A percentile compares a stretch with the other conserved stretches of the same genome.
These are phyloP conservation scores for Caenorhabditis tropicalis DNA, from an alignment of 1,140 invertebrate species.

Conservation along the genomic window DNA sequence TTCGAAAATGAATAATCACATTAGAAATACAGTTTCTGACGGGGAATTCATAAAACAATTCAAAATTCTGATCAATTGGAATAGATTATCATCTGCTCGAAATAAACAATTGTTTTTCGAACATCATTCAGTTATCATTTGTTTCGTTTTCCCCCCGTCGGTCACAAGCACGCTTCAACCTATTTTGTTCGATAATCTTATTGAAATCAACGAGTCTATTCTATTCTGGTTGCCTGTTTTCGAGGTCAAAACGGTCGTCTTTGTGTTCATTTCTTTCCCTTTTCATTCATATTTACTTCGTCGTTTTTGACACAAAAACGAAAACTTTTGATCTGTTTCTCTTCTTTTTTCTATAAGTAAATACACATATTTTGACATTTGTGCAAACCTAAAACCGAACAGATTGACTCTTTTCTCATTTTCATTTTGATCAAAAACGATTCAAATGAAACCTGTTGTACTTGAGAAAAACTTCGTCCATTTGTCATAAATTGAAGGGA, in stretches of 20 bases:
- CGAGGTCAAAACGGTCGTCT: constrained; percentile 19
- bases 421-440: background rate
- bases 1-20: no score
- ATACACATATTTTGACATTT: constrained; percentile 33
- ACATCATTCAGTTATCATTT: background rate
- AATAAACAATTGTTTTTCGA: no score
- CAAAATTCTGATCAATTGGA: no score
- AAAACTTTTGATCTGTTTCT: constrained; percentile 11
- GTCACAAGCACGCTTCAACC: background rate
- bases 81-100: no score
- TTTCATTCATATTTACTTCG: background rate
- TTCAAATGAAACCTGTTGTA: constrained; percentile 23
- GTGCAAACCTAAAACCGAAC: background rate
- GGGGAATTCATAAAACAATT: no score
- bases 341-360: background rate
- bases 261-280: background rate
- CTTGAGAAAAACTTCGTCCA: constrained; percentile 13
- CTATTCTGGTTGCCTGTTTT: background rate
- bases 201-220: background rate
- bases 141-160: no score
- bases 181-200: background rate
- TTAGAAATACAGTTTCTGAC: no score
- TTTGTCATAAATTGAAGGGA: constrained; percentile 25
- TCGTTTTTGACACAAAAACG: background rate
- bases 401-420: background rate